These are phyloP conservation scores for Osedax fenrisi DNA, from an alignment of 2,888 invertebrate genomes.

Conservation along the genomic window DNA sequence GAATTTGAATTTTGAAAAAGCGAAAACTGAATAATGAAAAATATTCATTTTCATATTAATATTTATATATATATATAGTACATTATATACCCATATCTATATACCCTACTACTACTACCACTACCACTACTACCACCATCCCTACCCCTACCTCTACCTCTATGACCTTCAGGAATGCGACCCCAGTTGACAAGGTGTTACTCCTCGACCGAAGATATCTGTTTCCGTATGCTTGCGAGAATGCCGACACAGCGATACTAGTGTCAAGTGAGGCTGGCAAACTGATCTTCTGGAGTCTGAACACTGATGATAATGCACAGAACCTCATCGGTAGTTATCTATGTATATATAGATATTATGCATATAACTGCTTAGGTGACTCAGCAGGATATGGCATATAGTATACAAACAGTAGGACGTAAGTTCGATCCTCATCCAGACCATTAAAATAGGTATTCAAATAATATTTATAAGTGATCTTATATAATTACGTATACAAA, in stretches of 20 bases:
- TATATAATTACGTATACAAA: too few species aligned
- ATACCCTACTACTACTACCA: background rate
- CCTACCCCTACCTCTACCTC: background rate
- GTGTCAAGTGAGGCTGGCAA: slow-evolving; percentile 48
- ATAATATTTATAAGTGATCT: too few species aligned
- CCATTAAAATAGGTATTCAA: too few species aligned
- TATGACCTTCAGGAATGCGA: slow-evolving; percentile 39
- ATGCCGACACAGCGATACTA: slow-evolving; percentile 43
- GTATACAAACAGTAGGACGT: too few species aligned
- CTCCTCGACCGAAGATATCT: slow-evolving; percentile 42
- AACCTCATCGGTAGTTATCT: too few species aligned
- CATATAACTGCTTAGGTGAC: too few species aligned
- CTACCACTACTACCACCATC: background rate
- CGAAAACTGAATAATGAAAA: too few species aligned
- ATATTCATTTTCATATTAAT: background rate
- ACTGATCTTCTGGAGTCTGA: slow-evolving; percentile 47
- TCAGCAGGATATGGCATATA: too few species aligned
- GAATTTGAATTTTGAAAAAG: too few species aligned
- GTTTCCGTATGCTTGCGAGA: slow-evolving; percentile 33
- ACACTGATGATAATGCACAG: background rate
- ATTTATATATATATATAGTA: background rate
- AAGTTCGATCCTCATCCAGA: too few species aligned
- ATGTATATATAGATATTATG: too few species aligned
- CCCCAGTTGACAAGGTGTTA: slow-evolving; percentile 47
- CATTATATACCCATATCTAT: background rate